Evolutionary conservation across 30 jellyfish, hydroid and myxozoan species (phyloP), one percentile per base, ranked within the genome.

Genomic region (Sanderia malayensis): DNA sequence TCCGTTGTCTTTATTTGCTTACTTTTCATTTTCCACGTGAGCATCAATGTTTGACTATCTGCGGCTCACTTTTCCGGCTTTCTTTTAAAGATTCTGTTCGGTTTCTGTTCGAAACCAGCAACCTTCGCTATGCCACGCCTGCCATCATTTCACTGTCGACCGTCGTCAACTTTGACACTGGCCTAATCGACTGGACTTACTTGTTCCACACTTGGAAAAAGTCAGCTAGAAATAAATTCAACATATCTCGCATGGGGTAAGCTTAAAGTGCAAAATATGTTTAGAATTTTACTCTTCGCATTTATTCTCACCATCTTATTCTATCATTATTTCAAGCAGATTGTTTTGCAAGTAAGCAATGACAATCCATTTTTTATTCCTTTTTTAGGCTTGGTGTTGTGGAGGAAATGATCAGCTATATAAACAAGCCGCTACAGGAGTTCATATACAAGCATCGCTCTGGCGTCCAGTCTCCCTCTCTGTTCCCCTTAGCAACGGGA

Each of bases 111-210:
- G 96, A 86, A 79, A 86, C 89, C 4, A 70, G 81, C 11, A 37
- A 24, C 33, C 59, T 86, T 52, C 72, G 69, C 2, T 17, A 67
- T 66, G 88, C 83, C 0, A 60, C 96, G 0, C 96, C 96, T 27
- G 83, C 94, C 20, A 33, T 86, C 17, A 41, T 86, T 18, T 75
- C 96, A 0, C 79, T 86, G 45, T 65, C 85, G 2, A 71, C 96
- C 7, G 44, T 79, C 34, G 86, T 86, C 76, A 57, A 79, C 34
- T 86, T 86, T 61, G 89, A 86, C 20, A 46, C 57, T 22, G 30
- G 58, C 37, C 63, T 72, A 2, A 86, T 86, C 44, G 86, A 79
- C 44, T 78, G 96, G 94, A 53, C 58, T 17, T 86, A 89, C 60
- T 22, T 80, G 32, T 70, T 46, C 31, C 58, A 65, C 59, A 30